Base-by-base conservation (phyloP, 2,113 vertebrate genomes). In the Cariama cristata region DNA sequence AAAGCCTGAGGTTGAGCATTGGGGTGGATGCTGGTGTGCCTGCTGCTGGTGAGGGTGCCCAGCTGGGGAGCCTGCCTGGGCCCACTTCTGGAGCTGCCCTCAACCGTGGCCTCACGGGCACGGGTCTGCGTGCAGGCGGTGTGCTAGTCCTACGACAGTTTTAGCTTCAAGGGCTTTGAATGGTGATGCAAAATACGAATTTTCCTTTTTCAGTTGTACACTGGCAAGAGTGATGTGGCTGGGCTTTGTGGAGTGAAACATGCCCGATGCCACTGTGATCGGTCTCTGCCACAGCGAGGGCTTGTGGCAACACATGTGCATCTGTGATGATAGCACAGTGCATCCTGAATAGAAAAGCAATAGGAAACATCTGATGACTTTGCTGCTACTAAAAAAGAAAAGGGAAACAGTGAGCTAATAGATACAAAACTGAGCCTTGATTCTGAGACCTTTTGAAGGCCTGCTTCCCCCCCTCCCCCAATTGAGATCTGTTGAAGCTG, bases 31-130 rank as follows among this genome's bases (percentile, higher is more conserved):
- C 14, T 40, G 44, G 21, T 19, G 55, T 63, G 60, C 22, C 53
- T 38, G 38, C 33, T 49, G 56, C 23, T 1, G 4, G 14, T 56
- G 63, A 67, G 45, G 60, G 18, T 22, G 20, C 28, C 40, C 22
- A 10, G 8, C 18, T 47, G 27, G 42, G 60, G 66, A 71, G 22
- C 22, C 53, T 75, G 23, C 33, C 2, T 1, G 1, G 67, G 20
- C 22, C 44, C 30, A 19, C 2, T 67, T 76, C 52, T 33, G 60
- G 27, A 64, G 55, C 45, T 0, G 0, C 38, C 26, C 19, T 63
- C 0, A 1, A 8, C 38, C 0, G 0, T 2, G 4, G 35, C 26
- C 47, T 49, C 8, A 5, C 0, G 0, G 40, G 59, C 44, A 22
- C 0, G 0, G n/a, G 24, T 42, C 30, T 62, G 21, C 0, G 0